Evolutionary conservation across 2,888 invertebrate genomes (phyloP).

Genomic region (Agrochola litura): DNA sequence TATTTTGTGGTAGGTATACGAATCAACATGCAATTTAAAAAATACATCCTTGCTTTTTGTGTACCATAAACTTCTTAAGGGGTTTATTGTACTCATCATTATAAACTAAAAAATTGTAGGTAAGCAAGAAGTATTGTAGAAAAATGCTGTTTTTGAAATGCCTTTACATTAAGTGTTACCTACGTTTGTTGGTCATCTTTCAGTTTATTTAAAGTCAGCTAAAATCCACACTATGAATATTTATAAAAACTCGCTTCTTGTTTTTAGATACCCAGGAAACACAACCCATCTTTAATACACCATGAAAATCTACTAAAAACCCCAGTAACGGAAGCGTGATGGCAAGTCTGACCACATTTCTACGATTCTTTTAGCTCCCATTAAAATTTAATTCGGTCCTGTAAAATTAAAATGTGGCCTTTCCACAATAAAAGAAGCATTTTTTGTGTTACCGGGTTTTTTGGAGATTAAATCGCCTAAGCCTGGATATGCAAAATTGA

Average conservation of each 20-base stretch:
- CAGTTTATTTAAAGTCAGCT: neutral
- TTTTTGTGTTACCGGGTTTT: conserved; percentile 62
- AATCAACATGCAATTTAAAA: neutral
- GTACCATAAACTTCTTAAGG: neutral
- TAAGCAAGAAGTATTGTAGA: neutral
- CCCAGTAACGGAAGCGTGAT: neutral
- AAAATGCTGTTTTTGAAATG: neutral
- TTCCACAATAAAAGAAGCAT: conserved; percentile 66
- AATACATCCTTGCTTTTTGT: neutral
- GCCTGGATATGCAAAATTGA: conserved; percentile 73
- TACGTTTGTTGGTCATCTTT: neutral
- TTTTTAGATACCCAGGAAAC: neutral
- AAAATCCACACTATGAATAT: neutral
- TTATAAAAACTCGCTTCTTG: neutral
- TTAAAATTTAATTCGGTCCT: conserved; percentile 55
- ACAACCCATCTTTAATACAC: neutral
- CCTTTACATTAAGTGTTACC: neutral
- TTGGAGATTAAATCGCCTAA: conserved; percentile 72
- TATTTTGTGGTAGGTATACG: neutral
- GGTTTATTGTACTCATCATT: neutral
- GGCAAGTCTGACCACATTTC: conserved; percentile 28
- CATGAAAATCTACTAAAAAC: conserved; percentile 5
- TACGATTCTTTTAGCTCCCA: conserved; percentile 40
- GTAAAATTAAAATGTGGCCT: conserved; percentile 62
- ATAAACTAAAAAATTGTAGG: neutral